These are phyloP conservation scores for Carpatolechia fugitivella DNA, from an alignment of 2,888 invertebrate species.

Conservation along the genomic window DNA sequence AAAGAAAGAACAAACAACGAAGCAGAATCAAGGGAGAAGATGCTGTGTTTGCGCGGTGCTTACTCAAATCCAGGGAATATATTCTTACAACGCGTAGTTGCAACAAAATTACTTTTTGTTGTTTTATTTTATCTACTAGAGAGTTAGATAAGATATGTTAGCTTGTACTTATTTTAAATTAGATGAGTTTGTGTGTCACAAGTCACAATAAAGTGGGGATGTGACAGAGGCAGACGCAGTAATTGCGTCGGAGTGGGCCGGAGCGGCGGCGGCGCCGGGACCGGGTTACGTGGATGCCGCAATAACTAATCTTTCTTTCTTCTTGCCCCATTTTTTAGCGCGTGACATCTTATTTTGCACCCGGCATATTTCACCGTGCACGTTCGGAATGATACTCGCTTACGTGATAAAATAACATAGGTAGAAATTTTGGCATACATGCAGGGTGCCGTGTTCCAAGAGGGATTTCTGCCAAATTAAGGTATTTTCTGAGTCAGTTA, in stretches of 20 bases:
- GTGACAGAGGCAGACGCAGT: conserved; percentile 35
- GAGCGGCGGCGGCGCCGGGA: conserved; percentile 3
- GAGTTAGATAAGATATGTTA: not conserved
- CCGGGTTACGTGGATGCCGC: conserved; percentile 29
- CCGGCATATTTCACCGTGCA: conserved; percentile 40
- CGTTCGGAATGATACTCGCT: conserved; percentile 35
- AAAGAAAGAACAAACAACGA: conserved; percentile 63
- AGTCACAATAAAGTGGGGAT: conserved; percentile 10
- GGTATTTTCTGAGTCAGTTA: conserved; percentile 35
- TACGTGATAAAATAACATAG: conserved; percentile 31
- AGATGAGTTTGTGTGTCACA: conserved; percentile 31
- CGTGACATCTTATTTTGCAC: conserved; percentile 60
- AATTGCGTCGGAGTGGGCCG: conserved; percentile 39
- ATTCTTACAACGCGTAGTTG: conserved; percentile 33
- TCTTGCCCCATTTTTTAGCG: conserved; percentile 50
- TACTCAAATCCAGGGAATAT: conserved; percentile 51
- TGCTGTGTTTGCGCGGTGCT: conserved; percentile 49
- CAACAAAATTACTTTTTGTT: conserved; percentile 37
- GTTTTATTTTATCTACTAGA: conserved; percentile 32
- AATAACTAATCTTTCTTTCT: conserved; percentile 56
- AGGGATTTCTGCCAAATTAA: conserved; percentile 27
- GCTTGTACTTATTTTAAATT: conserved; percentile 29
- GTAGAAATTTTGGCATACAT: conserved; percentile 9
- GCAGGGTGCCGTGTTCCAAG: conserved; percentile 21
- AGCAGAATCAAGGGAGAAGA: conserved; percentile 58